Evolutionary conservation across 1,140 invertebrate genomes (phyloP).

Genomic region (Lasioglossum albipes): DNA sequence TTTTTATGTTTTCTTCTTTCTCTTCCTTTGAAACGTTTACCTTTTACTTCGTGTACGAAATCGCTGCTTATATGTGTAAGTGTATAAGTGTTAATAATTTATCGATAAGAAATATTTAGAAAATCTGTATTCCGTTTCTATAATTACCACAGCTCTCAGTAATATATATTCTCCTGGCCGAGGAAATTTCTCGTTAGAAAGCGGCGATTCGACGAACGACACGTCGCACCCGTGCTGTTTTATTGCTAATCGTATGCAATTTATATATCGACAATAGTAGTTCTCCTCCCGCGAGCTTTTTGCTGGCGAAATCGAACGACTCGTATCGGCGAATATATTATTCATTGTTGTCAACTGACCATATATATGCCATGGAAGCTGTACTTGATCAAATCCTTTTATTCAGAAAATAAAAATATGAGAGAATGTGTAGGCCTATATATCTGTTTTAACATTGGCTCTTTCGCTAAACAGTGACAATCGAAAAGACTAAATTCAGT

Average conservation of each 20-base stretch:
- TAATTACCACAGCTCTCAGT: conserved; percentile 35
- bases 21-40: conserved; percentile 21
- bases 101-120: conserved; percentile 62
- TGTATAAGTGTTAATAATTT: conserved; percentile 59
- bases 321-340: conserved; percentile 57
- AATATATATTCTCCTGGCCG: conserved; percentile 30
- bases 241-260: conserved; percentile 48
- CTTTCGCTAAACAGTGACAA: conserved; percentile 9
- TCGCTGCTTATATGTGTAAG: conserved; percentile 62
- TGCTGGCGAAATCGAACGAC: conserved; percentile 25
- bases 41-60: conserved; percentile 52
- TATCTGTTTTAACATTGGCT: conserved; percentile 29
- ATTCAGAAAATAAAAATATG: conserved; percentile 61
- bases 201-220: conserved; percentile 48
- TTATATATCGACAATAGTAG: conserved; percentile 29
- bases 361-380: background rate
- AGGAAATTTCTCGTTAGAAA: conserved; percentile 45
- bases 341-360: background rate
- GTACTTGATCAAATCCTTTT: conserved; percentile 22
- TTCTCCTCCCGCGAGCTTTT: conserved; percentile 13
- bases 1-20: conserved; percentile 1
- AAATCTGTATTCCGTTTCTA: conserved; percentile 54
- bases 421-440: conserved; percentile 56
- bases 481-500: conserved; percentile 36
- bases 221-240: conserved; percentile 44